Percentiles rank a stretch among this genome's conserved stretches.
Conservation (phyloP, 2,113 vertebrate species). For the Stictonetta naevosa region DNA sequence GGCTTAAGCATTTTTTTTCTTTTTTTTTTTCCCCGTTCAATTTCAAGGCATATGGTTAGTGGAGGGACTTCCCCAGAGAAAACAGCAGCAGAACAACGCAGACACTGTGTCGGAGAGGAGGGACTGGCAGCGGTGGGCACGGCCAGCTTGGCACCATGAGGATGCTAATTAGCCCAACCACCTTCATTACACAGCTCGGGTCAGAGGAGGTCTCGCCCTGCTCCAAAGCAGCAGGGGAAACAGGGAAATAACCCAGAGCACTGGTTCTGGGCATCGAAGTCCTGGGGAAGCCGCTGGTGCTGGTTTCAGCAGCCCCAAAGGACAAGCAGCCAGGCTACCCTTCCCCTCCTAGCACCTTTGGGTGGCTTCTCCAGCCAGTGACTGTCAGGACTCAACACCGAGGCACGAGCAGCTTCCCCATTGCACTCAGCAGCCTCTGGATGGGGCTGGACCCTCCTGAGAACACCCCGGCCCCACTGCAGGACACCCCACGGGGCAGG, state of each 20-base stretch:
- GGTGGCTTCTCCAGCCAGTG: background rate
- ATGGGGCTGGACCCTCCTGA: rapidly evolving
- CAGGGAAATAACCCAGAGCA: background rate
- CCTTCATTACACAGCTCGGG: rapidly evolving
- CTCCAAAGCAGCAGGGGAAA: background rate
- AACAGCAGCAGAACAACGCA: background rate
- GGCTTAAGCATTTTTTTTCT: background rate
- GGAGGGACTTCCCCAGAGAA: background rate
- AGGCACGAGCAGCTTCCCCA: background rate
- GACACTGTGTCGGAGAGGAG: rapidly evolving
- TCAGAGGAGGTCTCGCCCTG: background rate
- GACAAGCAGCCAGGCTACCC: background rate
- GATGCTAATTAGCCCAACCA: background rate
- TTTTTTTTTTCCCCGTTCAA: background rate
- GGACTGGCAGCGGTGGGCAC: background rate
- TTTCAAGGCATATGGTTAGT: background rate
- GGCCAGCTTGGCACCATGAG: background rate
- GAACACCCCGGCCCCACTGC: background rate
- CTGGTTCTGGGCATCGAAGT: too few species aligned
- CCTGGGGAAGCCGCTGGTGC: background rate
- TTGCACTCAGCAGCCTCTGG: too few species aligned
- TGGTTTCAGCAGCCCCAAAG: background rate
- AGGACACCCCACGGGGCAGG: background rate
- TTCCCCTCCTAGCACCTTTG: background rate
- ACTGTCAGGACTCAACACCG: rapidly evolving